Evolutionary conservation across 2,113 vertebrate species (phyloP), one percentile per base, ranked within the genome.

Genomic region (Daboia siamensis): DNA sequence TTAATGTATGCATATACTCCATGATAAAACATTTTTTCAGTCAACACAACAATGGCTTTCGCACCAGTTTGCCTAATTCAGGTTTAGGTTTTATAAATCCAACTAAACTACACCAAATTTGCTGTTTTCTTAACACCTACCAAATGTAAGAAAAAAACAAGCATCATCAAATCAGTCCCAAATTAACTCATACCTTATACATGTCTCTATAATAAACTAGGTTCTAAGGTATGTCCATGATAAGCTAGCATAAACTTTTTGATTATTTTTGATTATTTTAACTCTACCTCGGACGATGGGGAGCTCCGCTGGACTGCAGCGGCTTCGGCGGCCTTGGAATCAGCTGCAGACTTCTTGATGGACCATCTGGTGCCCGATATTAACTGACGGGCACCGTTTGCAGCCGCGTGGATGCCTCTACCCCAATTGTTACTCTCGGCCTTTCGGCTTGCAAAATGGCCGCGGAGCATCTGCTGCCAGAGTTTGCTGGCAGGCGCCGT

Each of bases 161-260:
- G 95, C 95, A 96, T 96, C 92, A 51, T 39, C 1, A 57, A 88
- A 29, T 26, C 6, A 4, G 29, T 89, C 94, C 95, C 11, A 15
- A 61, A 24, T 89, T 1, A 4, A 26, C 64, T 51, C 48, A 94
- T 89, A 57, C 88, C 95, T 46, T 0, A 89, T 93, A 52, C 91
- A 96, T 51, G 46, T 2, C 51, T 92, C 80, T 87, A 89, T 8
- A 7, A 84, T 89, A 84, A 93, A 6, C 61, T 0, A 89, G 0
- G 20, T 80, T 88, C 85, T 94, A 90, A 92, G 1, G 1, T 23
- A 20, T 4, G 44, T 80, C 12, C 23, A 23, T 8, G 57, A 57
- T 86, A 84, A 0, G 52, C 84, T 7, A 9, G 80, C 3, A 0
- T 52, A 91, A 51, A n/a, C n/a, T n/a, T n/a, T n/a, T n/a, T n/a